Base-by-base conservation (phyloP, 2,888 invertebrate genomes). In the Xylota segnis region DNA sequence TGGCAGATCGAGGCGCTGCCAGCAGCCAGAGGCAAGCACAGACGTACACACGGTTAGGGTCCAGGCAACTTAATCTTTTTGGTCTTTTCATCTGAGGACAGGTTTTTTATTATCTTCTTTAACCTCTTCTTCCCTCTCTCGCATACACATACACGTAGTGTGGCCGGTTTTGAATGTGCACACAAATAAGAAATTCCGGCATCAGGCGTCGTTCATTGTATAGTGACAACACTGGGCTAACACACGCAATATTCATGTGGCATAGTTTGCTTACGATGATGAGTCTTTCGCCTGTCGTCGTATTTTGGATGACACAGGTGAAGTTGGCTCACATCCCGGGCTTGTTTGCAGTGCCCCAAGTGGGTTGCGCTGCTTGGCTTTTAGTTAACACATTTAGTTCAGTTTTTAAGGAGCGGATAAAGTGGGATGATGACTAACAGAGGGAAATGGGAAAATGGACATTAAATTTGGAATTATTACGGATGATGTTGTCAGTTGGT, bases 41-140 rank as follows among this genome's bases (percentile, higher is more conserved):
- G 23, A 27, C 40, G 34, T 34, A 43, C 14, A 40, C 14, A n/a
- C 14, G 3, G 4, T 72, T 83, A 78, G 72, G 77, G 83, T 78
- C 72, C 77, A 83, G 83, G 77, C 77, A 83, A 66, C 61, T 83
- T 72, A 61, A 78, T 83, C 61, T 78, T 83, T 77, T 78, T 83
- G 78, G 83, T 68, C 66, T 68, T 61, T 68, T 68, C 47, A 61
- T 54, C 54, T 18, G 61, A 14, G 47, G 78, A 83, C 83, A 47
- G 83, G 83, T 83, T 83, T 63, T 74, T 63, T 68, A 10, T 6
- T 77, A 56, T 66, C 34, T 59, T 58, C 34, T 7, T 40, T 75
- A 23, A n/a, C n/a, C 32, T 5, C 32, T 27, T 16, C 52, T 43
- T 29, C 29, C 29, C 29, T 32, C 29, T 12, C 16, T 56, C 27